phyloP scores from a whole-genome alignment of 2,888 invertebrate species.

The Allophyes oxyacanthae region DNA sequence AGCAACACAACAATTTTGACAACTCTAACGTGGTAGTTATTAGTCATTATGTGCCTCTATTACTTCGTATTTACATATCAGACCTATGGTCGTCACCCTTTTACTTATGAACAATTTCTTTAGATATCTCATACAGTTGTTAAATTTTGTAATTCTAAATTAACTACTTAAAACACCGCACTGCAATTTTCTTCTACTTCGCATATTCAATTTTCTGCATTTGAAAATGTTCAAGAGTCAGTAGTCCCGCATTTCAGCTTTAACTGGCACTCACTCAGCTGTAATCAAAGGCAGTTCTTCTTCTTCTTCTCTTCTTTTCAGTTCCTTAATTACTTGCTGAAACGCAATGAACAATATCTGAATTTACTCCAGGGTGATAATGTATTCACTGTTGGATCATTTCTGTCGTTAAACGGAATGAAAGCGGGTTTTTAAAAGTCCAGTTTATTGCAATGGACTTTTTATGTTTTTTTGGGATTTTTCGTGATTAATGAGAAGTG shows the following conservation, averaged over 20 bases:
- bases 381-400: slow-evolving; percentile 21
- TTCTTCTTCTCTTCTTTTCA: no score
- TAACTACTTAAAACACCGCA: no score
- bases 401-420: slow-evolving; percentile 12
- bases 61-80: no score
- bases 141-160: no score
- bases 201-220: slow-evolving; percentile 28
- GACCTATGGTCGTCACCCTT: no score
- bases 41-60: no score
- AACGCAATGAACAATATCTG: slow-evolving; percentile 24
- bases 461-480: slow-evolving; percentile 1
- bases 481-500: slow-evolving; percentile 25
- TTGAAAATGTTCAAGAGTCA: slow-evolving; percentile 21
- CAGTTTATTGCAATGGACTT: slow-evolving; percentile 10
- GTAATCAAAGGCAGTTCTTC: slow-evolving; percentile 38
- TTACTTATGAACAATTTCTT: no score
- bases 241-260: slow-evolving; percentile 33
- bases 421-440: slow-evolving; percentile 23
- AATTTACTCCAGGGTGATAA: slow-evolving; percentile 18
- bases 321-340: slow-evolving; percentile 34
- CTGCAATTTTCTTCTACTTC: slow-evolving; percentile 1
- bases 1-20: no score
- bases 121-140: no score
- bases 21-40: no score
- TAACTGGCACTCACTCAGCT: slow-evolving; percentile 49